Conservation (phyloP, 2,797 vertebrate genomes). For the Phoebastria nigripes region DNA sequence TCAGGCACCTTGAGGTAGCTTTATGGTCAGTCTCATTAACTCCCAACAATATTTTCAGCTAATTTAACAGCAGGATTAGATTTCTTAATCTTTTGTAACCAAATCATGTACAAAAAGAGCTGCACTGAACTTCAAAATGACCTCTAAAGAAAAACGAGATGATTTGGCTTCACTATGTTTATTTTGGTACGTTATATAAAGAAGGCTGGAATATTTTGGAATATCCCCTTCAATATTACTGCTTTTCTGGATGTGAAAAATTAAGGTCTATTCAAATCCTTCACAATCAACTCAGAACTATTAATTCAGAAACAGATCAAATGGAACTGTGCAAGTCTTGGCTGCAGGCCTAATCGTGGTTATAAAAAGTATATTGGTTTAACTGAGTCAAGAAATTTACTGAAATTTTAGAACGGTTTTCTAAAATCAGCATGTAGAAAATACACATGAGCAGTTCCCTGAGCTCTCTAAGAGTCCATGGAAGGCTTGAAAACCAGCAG, state of each 20-base stretch:
- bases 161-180: not conserved
- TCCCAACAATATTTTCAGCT: not conserved
- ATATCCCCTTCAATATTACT: not conserved
- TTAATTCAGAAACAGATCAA: not conserved
- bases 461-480: not conserved
- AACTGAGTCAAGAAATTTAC: not conserved
- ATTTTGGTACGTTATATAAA: not conserved
- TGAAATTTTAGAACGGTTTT: not conserved
- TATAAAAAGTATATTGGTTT: not conserved
- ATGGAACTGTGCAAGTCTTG: not conserved
- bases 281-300: not conserved
- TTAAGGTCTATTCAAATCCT: not conserved
- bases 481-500: not conserved
- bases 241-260: not conserved
- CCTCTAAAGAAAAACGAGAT: not conserved
- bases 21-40: not conserved
- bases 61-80: not conserved
- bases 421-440: not conserved
- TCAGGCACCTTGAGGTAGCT: not conserved
- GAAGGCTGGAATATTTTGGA: not conserved
- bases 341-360: not conserved
- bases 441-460: accelerated
- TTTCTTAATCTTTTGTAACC: not conserved
- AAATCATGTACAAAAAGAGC: not conserved
- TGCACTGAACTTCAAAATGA: not conserved